phyloP scores from a whole-genome alignment of 2,888 invertebrate genomes.

The Caenorhabditis sulstoni region DNA sequence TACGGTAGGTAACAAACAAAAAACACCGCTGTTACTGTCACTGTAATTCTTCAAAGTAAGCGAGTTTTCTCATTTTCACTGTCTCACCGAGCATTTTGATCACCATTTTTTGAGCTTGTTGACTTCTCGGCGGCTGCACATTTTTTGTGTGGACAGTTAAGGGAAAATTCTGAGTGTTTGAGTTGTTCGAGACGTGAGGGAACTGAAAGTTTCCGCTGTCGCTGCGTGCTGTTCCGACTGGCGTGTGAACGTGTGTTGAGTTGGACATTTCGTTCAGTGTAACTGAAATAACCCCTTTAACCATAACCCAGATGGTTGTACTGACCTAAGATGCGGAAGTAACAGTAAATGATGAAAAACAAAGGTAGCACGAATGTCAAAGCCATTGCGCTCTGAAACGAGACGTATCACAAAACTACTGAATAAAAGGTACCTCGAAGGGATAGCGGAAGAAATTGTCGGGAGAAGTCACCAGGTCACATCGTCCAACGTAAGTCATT shows the following conservation, averaged over 20 bases:
- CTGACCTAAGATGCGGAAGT: constrained; percentile 73
- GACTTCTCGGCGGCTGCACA: constrained; percentile 71
- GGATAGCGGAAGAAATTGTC: constrained; percentile 62
- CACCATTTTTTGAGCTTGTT: constrained; percentile 79
- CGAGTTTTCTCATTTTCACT: not conserved
- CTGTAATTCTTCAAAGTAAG: constrained; percentile 34
- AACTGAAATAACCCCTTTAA: constrained; percentile 53
- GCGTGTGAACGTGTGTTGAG: constrained; percentile 67
- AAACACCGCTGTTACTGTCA: constrained; percentile 77
- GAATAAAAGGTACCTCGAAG: too few species aligned
- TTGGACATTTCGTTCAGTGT: constrained; percentile 65
- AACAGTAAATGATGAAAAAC: constrained; percentile 77
- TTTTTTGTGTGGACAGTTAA: constrained; percentile 68
- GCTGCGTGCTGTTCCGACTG: constrained; percentile 66
- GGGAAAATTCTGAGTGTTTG: constrained; percentile 38
- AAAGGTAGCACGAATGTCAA: constrained; percentile 78
- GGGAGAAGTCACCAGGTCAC: constrained; percentile 72
- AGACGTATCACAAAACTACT: too few species aligned
- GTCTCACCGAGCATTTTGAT: constrained; percentile 77
- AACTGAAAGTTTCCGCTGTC: constrained; percentile 62
- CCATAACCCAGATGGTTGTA: too few species aligned
- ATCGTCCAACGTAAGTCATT: constrained; percentile 68
- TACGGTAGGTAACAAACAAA: constrained; percentile 80
- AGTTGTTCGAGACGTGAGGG: constrained; percentile 30
- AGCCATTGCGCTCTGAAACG: constrained; percentile 74